These are phyloP conservation scores for Megastigmus dorsalis DNA, from an alignment of 2,888 invertebrate species.

Conservation along the genomic window DNA sequence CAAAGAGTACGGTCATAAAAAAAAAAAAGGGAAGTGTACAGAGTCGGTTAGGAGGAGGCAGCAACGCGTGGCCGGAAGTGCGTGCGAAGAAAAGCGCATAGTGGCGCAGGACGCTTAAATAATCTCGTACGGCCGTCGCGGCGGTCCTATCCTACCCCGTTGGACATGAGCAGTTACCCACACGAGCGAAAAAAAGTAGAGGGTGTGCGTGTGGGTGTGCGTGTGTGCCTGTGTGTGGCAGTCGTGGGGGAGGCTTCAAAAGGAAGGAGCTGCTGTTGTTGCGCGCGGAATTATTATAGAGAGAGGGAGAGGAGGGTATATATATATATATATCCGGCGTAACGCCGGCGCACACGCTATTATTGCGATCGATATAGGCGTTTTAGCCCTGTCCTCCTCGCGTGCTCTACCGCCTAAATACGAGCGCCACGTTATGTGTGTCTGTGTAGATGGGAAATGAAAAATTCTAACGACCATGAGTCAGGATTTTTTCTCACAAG, in stretches of 20 bases:
- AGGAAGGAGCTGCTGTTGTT: not conserved
- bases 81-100: slow-evolving; percentile 3
- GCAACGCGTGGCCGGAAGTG: not conserved
- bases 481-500: slow-evolving; percentile 24
- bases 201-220: not conserved
- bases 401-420: not conserved
- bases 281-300: slow-evolving; percentile 21
- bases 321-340: slow-evolving; percentile 21
- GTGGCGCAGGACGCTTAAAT: no score
- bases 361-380: slow-evolving; percentile 42
- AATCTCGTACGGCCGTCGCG: not conserved
- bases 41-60: no score
- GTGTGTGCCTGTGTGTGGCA: not conserved
- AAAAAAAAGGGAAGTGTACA: no score
- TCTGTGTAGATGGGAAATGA: slow-evolving; percentile 43
- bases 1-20: no score
- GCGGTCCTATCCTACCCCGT: not conserved
- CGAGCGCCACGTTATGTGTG: not conserved
- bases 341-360: slow-evolving; percentile 38
- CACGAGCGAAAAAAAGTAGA: not conserved
- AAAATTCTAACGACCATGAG: slow-evolving; percentile 39
- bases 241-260: slow-evolving; percentile 1
- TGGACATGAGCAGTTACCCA: not conserved
- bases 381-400: slow-evolving; percentile 11
- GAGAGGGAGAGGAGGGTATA: not conserved